phyloP scores from a whole-genome alignment of 2,797 vertebrate species.

The Tachyglossus aculeatus region DNA sequence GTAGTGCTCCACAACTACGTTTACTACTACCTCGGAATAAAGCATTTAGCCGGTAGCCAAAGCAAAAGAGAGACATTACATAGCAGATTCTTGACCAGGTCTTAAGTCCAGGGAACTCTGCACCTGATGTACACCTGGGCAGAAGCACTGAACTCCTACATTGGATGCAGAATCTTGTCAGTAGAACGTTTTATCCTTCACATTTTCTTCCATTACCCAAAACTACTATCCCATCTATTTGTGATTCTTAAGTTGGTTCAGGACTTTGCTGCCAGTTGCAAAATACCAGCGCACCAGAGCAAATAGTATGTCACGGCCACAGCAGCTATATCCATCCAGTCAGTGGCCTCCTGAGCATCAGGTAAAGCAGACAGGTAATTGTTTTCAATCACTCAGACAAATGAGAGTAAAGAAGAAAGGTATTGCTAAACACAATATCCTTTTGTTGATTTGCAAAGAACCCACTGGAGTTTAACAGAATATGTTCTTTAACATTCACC shows the following conservation, averaged over 20 bases:
- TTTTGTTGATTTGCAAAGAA: background rate
- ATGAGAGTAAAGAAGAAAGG: background rate
- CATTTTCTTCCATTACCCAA: background rate
- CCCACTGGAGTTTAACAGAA: background rate
- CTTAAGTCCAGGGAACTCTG: too few species aligned
- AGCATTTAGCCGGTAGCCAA: too few species aligned
- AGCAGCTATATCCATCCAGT: background rate
- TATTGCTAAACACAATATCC: background rate
- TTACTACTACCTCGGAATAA: too few species aligned
- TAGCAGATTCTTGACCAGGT: too few species aligned
- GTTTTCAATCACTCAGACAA: background rate
- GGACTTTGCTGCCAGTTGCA: slow-evolving; percentile 3
- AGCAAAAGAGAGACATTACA: too few species aligned
- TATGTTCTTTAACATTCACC: background rate
- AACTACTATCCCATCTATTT: background rate
- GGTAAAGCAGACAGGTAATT: background rate
- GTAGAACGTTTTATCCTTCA: background rate
- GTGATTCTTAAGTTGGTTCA: background rate
- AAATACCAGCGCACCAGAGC: background rate
- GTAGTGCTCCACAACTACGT: too few species aligned
- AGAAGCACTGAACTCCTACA: too few species aligned
- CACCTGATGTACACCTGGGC: too few species aligned
- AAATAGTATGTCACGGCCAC: background rate
- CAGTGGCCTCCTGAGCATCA: background rate
- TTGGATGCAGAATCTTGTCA: too few species aligned